Evolutionary conservation across 2,113 vertebrate species (phyloP), one percentile per base, ranked within the genome.

Genomic region (Festucalex cinctus): DNA sequence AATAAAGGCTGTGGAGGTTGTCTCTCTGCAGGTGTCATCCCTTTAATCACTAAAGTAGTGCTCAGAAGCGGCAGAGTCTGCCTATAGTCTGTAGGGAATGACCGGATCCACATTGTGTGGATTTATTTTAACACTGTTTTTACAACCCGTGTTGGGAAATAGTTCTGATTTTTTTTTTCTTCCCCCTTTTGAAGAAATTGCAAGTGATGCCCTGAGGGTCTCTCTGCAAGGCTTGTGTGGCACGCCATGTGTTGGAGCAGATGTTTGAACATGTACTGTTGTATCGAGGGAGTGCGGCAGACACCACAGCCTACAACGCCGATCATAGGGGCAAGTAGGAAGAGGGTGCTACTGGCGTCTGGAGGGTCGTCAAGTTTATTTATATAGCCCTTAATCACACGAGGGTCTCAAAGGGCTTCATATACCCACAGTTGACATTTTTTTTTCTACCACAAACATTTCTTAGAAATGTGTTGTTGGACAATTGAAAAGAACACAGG

Each of bases 41-140:
- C 51, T 82, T 79, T 85, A 89, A 90, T 89, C 82, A 77, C 74
- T 56, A 68, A 76, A 77, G 66, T 41, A 68, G 48, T 54, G 37
- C 49, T 72, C 41, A 65, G 68, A 71, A 70, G 60, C 66, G 59
- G 67, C 35, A 51, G 64, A 73, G 68, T 37, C 48, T 48, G 69
- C 66, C 66, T 60, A 71, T 82, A 63, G 58, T 62, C 70, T 37
- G 71, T 69, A 59, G 63, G 67, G 58, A 28, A 75, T 24, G 28
- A 66, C 70, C 66, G 53, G 61, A 70, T 76, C 74, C 65, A 60
- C 70, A 57, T 70, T 75, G 70, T 64, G 24, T 67, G 53, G 68
- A 77, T 80, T n/a, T 76, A 67, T 74, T 83, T 83, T 63, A 24
- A 64, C 67, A 60, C 59, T 39, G 62, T 22, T 61, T 79, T 70